Evolutionary conservation across 1,140 invertebrate genomes (phyloP), one percentile per base, ranked within the genome.

Genomic region (Trichonephila clavata): DNA sequence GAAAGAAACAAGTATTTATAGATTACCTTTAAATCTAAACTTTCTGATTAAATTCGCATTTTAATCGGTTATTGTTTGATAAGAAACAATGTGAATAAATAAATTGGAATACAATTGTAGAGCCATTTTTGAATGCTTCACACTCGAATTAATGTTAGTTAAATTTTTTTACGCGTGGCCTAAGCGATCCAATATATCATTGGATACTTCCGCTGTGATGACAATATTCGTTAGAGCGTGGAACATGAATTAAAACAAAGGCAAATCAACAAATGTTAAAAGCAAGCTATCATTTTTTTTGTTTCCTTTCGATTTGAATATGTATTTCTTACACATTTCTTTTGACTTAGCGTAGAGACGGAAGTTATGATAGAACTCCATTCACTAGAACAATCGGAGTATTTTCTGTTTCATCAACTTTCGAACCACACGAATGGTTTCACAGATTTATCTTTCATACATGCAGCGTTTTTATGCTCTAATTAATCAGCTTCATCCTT

Each of bases 161-260:
- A 63, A 63, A 61, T 7, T 6, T 50, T 50, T 39, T 77, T 13
- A 20, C 27, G 50, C 50, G 50, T 50, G 50, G 50, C 50, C 50
- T 50, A 50, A 50, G 10, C 50, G 3, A 50, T 50, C 7, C 50
- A 50, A 50, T 50, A 50, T 50, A 50, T 50, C 5, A 50, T 50
- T 50, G 1, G 50, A 77, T 14, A 77, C 71, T 77, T 77, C 71
- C 71, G 71, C 16, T 39, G 27, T 39, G 71, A 77, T 77, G 39
- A 3, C 24, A 39, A 39, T 32, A 77, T 32, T 32, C 71, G 27
- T 39, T 20, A 39, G 71, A 39, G 71, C 71, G 39, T 77, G 71
- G 32, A 77, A 77, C 27, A 77, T 39, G 27, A 77, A 77, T 77
- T 77, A 77, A 77, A 77, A 77, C 71, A 77, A 77, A 77, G 71